Base-by-base conservation (phyloP, 2,888 invertebrate species). In the Zhuqinia jingwanae region DNA sequence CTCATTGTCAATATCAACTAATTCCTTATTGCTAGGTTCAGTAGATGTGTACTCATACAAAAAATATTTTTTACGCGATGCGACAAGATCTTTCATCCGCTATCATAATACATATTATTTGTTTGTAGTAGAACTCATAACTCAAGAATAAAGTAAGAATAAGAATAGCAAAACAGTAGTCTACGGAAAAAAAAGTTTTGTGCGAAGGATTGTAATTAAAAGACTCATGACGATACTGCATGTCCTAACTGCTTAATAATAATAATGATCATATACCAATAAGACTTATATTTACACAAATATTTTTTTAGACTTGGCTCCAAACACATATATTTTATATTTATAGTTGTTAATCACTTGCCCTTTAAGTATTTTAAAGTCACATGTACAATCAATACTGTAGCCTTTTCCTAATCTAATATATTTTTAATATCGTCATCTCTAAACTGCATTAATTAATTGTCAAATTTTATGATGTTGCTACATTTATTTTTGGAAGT, bases 381-480 rank as follows among this genome's bases (percentile, higher is more conserved):
- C 17, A 25, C 53, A 27, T 73, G 25, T n/a, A 30, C 17, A 30
- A 11, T 73, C 73, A 73, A 53, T 73, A 73, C 50, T 73, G 50
- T 53, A 53, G 11, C 15, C 22, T 47, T 25, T 47, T 25, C 20
- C 5, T 73, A 73, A 25, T 47, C 5, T 73, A 73, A 50, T 10
- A n/a, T 47, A 17, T n/a, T 36, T n/a, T n/a, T 15, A 70, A 30
- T 2, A 11, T 27, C 50, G n/a, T 50, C 50, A 15, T 15, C 50
- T n/a, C n/a, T n/a, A n/a, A n/a, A 15, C 50, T 15, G 13, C n/a
- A 2, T 13, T 73, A 25, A 25, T 20, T 22, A 68, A 27, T 42
- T 68, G 68, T 45, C 47, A 70, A 70, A 22, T 47, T 70, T 25
- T 45, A 68, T 45, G 11, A 68, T 22, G 45, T 70, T 68, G 1